These are phyloP conservation scores for Grallaria varia DNA, from an alignment of 2,113 vertebrate species.

Conservation along the genomic window DNA sequence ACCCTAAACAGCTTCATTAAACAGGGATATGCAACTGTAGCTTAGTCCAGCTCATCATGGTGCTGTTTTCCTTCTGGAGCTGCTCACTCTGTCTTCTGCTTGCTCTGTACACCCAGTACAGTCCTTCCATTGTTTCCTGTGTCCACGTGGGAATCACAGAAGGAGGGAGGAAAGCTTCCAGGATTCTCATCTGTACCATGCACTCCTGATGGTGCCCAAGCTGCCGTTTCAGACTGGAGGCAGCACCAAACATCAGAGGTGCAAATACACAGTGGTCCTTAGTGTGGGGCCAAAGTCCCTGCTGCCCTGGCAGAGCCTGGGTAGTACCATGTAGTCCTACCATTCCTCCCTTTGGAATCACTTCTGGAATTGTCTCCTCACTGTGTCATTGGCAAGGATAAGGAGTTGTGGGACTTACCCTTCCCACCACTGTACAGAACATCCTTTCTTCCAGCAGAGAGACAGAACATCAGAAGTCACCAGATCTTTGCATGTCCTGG, in stretches of 20 bases:
- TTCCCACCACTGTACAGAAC: not conserved
- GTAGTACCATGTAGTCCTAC: not conserved
- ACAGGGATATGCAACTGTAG: not conserved
- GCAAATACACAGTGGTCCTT: not conserved
- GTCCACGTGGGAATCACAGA: not conserved
- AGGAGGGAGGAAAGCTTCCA: not conserved
- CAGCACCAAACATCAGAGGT: not conserved
- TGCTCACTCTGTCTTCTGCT: not conserved
- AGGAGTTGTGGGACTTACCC: rapidly evolving
- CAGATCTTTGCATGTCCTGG: not conserved
- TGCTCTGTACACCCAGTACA: not conserved
- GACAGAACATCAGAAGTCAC: not conserved
- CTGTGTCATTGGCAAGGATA: not conserved
- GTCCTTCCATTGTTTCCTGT: not conserved
- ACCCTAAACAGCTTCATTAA: not conserved
- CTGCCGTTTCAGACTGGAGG: not conserved
- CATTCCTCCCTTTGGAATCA: not conserved
- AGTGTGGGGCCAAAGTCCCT: not conserved
- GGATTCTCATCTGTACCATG: not conserved
- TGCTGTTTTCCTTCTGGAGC: not conserved
- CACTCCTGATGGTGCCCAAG: not conserved
- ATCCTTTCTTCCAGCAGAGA: not conserved
- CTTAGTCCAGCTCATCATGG: not conserved
- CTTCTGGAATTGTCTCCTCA: not conserved
- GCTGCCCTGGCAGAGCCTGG: not conserved